Base-by-base conservation (phyloP, 2,797 vertebrate genomes). In the Notoglanidium macrostoma region DNA sequence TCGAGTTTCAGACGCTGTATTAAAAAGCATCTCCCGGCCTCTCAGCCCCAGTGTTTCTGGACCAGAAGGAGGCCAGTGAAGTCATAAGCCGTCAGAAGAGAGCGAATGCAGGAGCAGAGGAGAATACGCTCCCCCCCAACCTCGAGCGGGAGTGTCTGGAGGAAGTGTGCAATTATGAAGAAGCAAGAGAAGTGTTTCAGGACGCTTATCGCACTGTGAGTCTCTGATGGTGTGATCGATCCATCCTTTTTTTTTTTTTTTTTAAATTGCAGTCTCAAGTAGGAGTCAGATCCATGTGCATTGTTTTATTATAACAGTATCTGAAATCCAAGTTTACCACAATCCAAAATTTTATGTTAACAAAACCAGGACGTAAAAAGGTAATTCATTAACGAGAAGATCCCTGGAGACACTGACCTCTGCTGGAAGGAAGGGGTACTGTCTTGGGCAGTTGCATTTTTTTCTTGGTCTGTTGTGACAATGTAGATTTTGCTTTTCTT, bases 131-230 rank as follows among this genome's bases (percentile, higher is more conserved):
- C 44, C 9, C 92, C 0, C 57, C 94, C 86, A 95, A 67, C 81
- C 84, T 96, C 89, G 95, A 96, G 93, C 92, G 95, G 84, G 92
- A 93, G 49, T 96, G 96, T 90, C 92, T 96, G 92, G 94, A 96
- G 92, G 94, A 92, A 86, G 92, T 96, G 35, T 96, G 96, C 92
- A 93, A 26, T 57, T 96, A 96, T 11, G 95, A 96, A 55, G 94
- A 96, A 91, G 96, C 96, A 74, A 92, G 94, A 61, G 94, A 91
- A 79, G 80, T 95, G 88, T 96, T 96, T 91, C 90, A 94, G 92
- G 96, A 96, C 91, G 92, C 94, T 0, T 96, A 96, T 73, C 95
- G 95, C 81, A 96, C 96, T 21, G 96, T 96, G 81, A 94, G 95
- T 88, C 10, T 76, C 57, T 77, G 8, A 49, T 0, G 4, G 10